A percentile compares a stretch with the other conserved stretches of the same genome.
phyloP scores from a whole-genome alignment of 2,113 vertebrate species.

The Odontesthes bonariensis region DNA sequence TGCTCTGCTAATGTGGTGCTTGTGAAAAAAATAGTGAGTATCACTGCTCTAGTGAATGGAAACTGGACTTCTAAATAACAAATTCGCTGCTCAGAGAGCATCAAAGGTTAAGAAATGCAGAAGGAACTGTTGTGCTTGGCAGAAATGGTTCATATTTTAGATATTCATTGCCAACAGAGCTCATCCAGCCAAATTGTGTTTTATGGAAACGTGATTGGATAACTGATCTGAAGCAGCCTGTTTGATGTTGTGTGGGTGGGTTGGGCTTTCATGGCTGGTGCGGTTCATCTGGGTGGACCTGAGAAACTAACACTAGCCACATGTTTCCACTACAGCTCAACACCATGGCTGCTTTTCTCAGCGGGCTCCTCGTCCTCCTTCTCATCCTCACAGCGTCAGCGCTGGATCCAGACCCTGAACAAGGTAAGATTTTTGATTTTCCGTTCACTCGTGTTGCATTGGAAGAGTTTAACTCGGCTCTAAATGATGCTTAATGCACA shows the following conservation, averaged over 20 bases:
- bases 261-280: constrained; percentile 22
- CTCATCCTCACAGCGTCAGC: constrained; percentile 14
- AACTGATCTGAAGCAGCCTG: too few species aligned
- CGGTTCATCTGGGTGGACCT: constrained; percentile 26
- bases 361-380: constrained; percentile 36
- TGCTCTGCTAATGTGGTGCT: too few species aligned
- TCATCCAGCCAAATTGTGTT: too few species aligned
- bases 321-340: constrained; percentile 53
- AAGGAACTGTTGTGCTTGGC: too few species aligned
- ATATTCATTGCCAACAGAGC: too few species aligned
- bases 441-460: neutral
- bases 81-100: too few species aligned
- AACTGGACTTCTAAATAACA: too few species aligned
- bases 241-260: constrained; percentile 40
- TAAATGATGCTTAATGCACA: neutral
- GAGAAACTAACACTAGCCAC: constrained; percentile 45
- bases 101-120: too few species aligned
- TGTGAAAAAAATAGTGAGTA: too few species aligned
- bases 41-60: too few species aligned
- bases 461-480: neutral
- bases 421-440: constrained; percentile 50
- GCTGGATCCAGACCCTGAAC: constrained; percentile 22
- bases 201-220: too few species aligned
- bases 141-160: too few species aligned
- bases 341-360: constrained; percentile 53